Conservation (phyloP, 2,113 vertebrate genomes). For the Peucedramus taeniatus region DNA sequence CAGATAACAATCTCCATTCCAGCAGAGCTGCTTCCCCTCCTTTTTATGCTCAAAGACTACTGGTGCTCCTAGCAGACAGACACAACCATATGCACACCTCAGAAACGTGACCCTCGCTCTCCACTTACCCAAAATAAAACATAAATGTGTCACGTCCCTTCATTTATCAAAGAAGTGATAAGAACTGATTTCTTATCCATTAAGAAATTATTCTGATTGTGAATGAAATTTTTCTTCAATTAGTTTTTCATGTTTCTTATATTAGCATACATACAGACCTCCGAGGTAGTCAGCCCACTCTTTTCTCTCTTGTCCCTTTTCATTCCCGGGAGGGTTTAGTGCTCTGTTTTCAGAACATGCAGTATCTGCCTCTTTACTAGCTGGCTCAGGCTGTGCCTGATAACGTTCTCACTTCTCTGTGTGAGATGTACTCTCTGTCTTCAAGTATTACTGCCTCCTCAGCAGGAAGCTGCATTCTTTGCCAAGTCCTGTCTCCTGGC, state of each 20-base stretch:
- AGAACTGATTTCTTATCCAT: background rate
- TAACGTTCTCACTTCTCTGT: background rate
- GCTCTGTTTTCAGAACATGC: background rate
- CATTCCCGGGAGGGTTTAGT: rapidly evolving
- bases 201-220: background rate
- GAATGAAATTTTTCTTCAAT: background rate
- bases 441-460: background rate
- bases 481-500: background rate
- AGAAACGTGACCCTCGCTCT: background rate
- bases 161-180: background rate
- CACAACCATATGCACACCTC: background rate
- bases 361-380: background rate
- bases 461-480: background rate
- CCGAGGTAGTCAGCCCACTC: background rate
- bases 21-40: background rate
- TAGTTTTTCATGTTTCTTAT: background rate
- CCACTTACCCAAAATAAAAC: background rate
- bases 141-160: background rate
- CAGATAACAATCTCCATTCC: background rate
- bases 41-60: background rate
- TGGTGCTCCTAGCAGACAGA: background rate
- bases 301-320: background rate
- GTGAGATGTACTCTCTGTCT: background rate
- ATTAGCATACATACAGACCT: background rate
- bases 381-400: background rate